Evolutionary conservation across 2,797 vertebrate species (phyloP).

Genomic region (Channa striata): DNA sequence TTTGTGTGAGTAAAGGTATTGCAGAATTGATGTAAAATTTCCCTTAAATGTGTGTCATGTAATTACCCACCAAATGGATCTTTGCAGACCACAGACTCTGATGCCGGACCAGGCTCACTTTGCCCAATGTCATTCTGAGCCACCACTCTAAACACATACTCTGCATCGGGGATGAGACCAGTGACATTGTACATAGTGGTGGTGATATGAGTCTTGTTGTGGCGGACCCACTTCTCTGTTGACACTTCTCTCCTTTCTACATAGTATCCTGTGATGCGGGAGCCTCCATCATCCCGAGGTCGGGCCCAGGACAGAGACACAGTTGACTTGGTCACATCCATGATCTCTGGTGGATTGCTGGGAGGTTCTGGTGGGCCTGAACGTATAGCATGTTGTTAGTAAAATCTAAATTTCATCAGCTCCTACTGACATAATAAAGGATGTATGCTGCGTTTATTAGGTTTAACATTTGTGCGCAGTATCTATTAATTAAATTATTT

Average conservation of each 20-base stretch:
- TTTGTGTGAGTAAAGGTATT: neutral
- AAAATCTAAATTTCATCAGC: neutral
- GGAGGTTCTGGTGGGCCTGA: slow-evolving; percentile 94
- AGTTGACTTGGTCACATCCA: slow-evolving; percentile 94
- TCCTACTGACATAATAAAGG: neutral
- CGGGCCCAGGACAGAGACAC: slow-evolving; percentile 95
- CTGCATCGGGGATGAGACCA: slow-evolving; percentile 96
- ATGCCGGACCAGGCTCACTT: slow-evolving; percentile 92
- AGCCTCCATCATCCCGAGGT: slow-evolving; percentile 96
- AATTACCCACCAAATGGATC: slow-evolving; percentile 97
- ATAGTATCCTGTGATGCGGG: slow-evolving; percentile 96
- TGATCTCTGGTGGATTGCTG: slow-evolving; percentile 96
- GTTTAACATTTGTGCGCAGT: neutral
- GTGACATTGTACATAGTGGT: slow-evolving; percentile 98
- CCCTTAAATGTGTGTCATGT: neutral
- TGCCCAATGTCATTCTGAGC: slow-evolving; percentile 97
- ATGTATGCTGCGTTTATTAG: neutral
- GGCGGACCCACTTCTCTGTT: slow-evolving; percentile 99
- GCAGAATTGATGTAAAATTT: neutral
- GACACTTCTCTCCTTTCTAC: slow-evolving; percentile 96
- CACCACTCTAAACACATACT: slow-evolving; percentile 96
- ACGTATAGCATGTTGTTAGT: slow-evolving; percentile 1
- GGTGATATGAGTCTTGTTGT: slow-evolving; percentile 98
- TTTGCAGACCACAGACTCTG: slow-evolving; percentile 95
- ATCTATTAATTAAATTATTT: neutral